Evolutionary conservation across 2,797 vertebrate species (phyloP).

Genomic region (Darevskia nairensis): DNA sequence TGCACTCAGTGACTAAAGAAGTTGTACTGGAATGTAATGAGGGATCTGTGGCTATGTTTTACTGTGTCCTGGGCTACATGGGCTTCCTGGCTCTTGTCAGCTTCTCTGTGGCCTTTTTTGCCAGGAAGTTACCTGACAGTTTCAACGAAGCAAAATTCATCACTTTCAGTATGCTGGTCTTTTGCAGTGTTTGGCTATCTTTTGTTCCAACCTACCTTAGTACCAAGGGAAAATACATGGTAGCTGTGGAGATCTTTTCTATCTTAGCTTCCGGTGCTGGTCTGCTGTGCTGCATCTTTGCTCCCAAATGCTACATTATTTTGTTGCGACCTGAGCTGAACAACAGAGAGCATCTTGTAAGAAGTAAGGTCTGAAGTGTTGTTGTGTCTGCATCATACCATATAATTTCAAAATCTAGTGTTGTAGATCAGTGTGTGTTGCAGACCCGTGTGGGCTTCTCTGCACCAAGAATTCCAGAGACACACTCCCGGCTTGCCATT

Average conservation of each 20-base stretch:
- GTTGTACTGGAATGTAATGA: too few species aligned
- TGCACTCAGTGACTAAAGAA: too few species aligned
- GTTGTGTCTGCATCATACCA: too few species aligned
- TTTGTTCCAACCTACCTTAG: background rate
- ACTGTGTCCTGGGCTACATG: background rate
- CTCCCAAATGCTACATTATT: background rate
- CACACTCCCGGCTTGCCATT: too few species aligned
- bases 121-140: background rate
- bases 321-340: background rate
- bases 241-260: background rate
- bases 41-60: too few species aligned
- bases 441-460: too few species aligned
- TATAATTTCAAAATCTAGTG: too few species aligned
- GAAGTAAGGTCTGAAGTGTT: background rate
- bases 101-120: background rate
- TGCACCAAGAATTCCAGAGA: too few species aligned
- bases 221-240: background rate
- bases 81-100: background rate
- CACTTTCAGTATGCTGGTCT: background rate
- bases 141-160: background rate
- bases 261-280: background rate
- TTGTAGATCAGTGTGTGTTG: too few species aligned
- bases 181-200: background rate
- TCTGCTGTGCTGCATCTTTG: background rate
- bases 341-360: background rate